A percentile compares a stretch with the other conserved stretches of the same genome.
These are phyloP conservation scores for Paragorgia papillata DNA, from an alignment of 92 coral and sea anemone genomes.

Conservation along the genomic window DNA sequence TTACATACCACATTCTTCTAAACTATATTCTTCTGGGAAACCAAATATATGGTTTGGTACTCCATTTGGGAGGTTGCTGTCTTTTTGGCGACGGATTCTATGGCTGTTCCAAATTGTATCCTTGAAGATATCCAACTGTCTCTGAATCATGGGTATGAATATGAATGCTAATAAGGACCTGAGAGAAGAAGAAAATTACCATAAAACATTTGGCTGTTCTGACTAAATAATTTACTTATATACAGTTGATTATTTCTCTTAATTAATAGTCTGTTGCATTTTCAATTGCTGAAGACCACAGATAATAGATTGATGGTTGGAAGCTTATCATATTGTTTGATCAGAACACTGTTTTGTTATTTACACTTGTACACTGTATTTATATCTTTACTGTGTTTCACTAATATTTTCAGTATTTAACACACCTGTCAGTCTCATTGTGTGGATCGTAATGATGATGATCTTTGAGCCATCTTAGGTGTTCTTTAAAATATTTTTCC, in stretches of 20 bases:
- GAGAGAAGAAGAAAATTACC: background rate
- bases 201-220: too few relatives aligned
- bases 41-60: slow-evolving; percentile 31
- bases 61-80: slow-evolving; percentile 33
- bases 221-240: too few relatives aligned
- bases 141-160: slow-evolving; percentile 32
- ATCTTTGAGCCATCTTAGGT: too few relatives aligned
- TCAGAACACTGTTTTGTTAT: too few relatives aligned
- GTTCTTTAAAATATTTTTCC: too few relatives aligned
- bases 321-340: too few relatives aligned
- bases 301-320: too few relatives aligned
- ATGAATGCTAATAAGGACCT: slow-evolving; percentile 33
- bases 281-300: too few relatives aligned
- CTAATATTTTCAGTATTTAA: background rate
- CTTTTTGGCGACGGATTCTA: slow-evolving; percentile 22
- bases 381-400: slow-evolving; percentile 8
- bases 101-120: slow-evolving; percentile 42
- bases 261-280: too few relatives aligned
- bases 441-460: slow-evolving; percentile 34
- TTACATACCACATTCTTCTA: slow-evolving; percentile 41
- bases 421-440: slow-evolving; percentile 27
- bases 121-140: slow-evolving; percentile 34
- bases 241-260: too few relatives aligned
- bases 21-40: slow-evolving; percentile 37
- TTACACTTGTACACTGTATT: too few relatives aligned